Evolutionary conservation across 2,797 vertebrate species (phyloP).

Genomic region (Siniperca scherzeri): DNA sequence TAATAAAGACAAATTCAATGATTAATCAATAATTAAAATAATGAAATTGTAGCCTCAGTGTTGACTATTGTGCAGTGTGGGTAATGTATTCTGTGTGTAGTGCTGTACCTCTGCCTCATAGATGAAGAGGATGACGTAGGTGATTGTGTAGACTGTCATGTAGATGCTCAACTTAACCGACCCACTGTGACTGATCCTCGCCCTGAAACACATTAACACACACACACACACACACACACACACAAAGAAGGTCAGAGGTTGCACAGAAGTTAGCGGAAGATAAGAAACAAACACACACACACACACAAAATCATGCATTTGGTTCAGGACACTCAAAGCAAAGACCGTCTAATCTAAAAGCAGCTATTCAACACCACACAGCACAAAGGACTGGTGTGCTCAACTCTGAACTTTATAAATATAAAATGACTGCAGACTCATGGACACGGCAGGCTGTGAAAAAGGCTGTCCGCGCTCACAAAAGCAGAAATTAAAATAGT

Average conservation of each 20-base stretch:
- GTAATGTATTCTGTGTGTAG: slow-evolving; percentile 9
- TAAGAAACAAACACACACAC: slow-evolving; percentile 32
- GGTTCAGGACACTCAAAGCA: slow-evolving; percentile 11
- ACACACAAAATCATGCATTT: slow-evolving; percentile 21
- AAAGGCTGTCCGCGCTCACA: slow-evolving; percentile 18
- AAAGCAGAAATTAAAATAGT: slow-evolving; percentile 50
- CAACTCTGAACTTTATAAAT: slow-evolving; percentile 21
- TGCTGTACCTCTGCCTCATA: slow-evolving; percentile 92
- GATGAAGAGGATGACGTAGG: slow-evolving; percentile 93
- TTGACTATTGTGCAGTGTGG: slow-evolving; percentile 2
- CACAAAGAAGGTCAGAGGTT: slow-evolving; percentile 53
- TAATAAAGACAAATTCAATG: not conserved
- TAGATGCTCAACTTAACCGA: slow-evolving; percentile 93
- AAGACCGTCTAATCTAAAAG: slow-evolving; percentile 44
- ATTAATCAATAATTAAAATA: not conserved
- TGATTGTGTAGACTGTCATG: slow-evolving; percentile 94
- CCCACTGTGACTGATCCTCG: slow-evolving; percentile 93
- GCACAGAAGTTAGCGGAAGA: slow-evolving; percentile 30
- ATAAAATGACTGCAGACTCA: slow-evolving; percentile 37
- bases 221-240: slow-evolving; percentile 42
- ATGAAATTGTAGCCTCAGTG: not conserved
- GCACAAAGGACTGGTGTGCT: slow-evolving; percentile 23
- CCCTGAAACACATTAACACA: slow-evolving; percentile 79
- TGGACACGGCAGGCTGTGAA: slow-evolving; percentile 23
- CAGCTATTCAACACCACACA: slow-evolving; percentile 18